Conservation (phyloP, 2,888 invertebrate species). For the Pammene aurita region DNA sequence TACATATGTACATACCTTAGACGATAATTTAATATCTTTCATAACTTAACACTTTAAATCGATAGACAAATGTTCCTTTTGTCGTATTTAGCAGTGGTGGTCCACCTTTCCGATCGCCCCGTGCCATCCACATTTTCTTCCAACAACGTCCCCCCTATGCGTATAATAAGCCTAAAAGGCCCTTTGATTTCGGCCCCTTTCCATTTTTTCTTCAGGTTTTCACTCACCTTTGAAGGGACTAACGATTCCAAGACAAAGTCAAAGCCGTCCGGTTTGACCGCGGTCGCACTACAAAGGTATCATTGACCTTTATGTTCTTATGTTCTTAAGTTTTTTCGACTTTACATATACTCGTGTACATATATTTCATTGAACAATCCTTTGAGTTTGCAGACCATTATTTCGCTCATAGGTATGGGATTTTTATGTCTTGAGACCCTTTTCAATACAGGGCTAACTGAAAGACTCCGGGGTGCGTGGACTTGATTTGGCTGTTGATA, state of each 20-base stretch:
- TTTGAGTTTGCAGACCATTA: slow-evolving; percentile 28
- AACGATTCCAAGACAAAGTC: slow-evolving; percentile 61
- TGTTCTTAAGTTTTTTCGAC: slow-evolving; percentile 33
- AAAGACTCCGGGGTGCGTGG: slow-evolving; percentile 6
- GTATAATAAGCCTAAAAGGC: slow-evolving; percentile 76
- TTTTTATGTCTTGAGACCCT: slow-evolving; percentile 23
- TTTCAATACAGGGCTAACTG: slow-evolving; percentile 20
- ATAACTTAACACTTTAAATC: no score
- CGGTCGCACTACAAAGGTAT: slow-evolving; percentile 55
- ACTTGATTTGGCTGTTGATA: slow-evolving; percentile 11
- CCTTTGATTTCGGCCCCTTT: slow-evolving; percentile 66
- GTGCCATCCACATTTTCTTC: slow-evolving; percentile 49
- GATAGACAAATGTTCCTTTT: background rate
- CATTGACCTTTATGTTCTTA: slow-evolving; percentile 46
- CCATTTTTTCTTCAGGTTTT: slow-evolving; percentile 64
- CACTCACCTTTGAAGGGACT: slow-evolving; percentile 67
- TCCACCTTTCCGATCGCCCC: slow-evolving; percentile 13
- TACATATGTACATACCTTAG: no score
- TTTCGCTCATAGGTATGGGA: slow-evolving; percentile 9
- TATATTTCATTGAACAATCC: slow-evolving; percentile 23
- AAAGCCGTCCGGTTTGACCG: slow-evolving; percentile 57
- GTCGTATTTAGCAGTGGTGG: no score
- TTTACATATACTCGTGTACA: slow-evolving; percentile 27
- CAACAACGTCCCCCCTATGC: slow-evolving; percentile 53
- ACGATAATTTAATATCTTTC: no score